phyloP scores from a whole-genome alignment of 2,113 vertebrate species.

The Malaclemys terrapin region DNA sequence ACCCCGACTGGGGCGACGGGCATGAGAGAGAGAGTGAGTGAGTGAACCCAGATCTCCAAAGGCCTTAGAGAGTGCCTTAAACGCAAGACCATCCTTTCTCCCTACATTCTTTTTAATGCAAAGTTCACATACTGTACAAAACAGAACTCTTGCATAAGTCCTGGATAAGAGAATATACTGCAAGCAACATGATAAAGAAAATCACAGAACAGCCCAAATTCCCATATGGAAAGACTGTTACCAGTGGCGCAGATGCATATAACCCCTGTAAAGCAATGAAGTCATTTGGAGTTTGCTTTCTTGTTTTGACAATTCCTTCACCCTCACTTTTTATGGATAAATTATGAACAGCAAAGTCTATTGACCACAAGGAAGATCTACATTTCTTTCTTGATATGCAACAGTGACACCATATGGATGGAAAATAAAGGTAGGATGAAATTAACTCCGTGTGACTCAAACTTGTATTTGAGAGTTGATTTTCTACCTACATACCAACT shows the following conservation, averaged over 20 bases:
- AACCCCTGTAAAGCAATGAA: not conserved
- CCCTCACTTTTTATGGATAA: not conserved
- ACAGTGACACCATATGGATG: constrained; percentile 13
- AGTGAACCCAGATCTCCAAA: not conserved
- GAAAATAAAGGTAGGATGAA: not conserved
- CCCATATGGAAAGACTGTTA: not conserved
- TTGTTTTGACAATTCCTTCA: not conserved
- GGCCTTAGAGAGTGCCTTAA: not conserved
- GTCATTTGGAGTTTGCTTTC: not conserved
- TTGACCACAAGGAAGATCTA: not conserved
- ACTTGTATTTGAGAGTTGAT: not conserved
- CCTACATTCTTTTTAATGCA: not conserved
- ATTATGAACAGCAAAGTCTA: not conserved
- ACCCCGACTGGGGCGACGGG: too few species aligned
- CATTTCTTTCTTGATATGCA: not conserved
- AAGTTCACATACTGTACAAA: not conserved
- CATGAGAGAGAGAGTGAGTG: too few species aligned
- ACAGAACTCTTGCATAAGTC: not conserved
- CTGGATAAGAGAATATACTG: not conserved
- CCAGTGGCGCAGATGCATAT: not conserved
- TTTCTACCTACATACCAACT: not conserved
- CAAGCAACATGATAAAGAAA: not conserved
- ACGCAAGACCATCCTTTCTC: not conserved
- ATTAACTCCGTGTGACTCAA: not conserved
- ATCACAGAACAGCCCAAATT: not conserved